Evolutionary conservation across 1,140 invertebrate species (phyloP), one percentile per base, ranked within the genome.

Genomic region (Monomorium pharaonis): DNA sequence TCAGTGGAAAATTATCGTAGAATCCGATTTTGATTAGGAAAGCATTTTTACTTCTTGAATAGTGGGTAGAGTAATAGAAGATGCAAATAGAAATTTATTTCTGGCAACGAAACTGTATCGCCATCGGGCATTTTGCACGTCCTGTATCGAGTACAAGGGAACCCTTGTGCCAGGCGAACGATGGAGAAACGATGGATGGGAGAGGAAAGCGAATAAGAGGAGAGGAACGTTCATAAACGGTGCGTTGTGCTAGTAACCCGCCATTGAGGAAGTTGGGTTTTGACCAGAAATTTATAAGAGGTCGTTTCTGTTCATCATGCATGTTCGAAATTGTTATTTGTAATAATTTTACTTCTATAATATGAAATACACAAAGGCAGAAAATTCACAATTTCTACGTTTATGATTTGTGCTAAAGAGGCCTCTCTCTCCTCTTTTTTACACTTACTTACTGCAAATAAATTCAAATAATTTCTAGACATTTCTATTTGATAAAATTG

Each of bases 71-170:
- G 51, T 18, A 47, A 18, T 49, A 49, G 70, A 42, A 54, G 58
- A 76, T 47, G 62, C 44, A 62, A 69, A 87, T 83, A 78, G 84
- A 49, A 88, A 88, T 88, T 83, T 88, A 76, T 86, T 76, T 89
- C 14, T 21, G 74, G 51, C 47, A 72, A 84, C 62, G 37, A 89
- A 89, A 88, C 81, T 84, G 78, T 88, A 90, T 86, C 83, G 88
- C 89, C 88, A 86, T 84, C 72, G 84, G 81, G 84, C 67, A 88
- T 90, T 90, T 86, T 77, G 86, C 70, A 74, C 75, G 63, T 62
- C 27, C 78, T 76, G 77, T 44, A 86, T 90, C 75, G 72, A 86
- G 60, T 70, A 86, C 88, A 83, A 89, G 80, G 89, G 86, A 81
- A 44, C 62, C 81, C 81, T 78, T 89, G 85, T 85, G 60, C 63